Base-by-base conservation (phyloP, 2,888 invertebrate species). In the Busseola fusca region DNA sequence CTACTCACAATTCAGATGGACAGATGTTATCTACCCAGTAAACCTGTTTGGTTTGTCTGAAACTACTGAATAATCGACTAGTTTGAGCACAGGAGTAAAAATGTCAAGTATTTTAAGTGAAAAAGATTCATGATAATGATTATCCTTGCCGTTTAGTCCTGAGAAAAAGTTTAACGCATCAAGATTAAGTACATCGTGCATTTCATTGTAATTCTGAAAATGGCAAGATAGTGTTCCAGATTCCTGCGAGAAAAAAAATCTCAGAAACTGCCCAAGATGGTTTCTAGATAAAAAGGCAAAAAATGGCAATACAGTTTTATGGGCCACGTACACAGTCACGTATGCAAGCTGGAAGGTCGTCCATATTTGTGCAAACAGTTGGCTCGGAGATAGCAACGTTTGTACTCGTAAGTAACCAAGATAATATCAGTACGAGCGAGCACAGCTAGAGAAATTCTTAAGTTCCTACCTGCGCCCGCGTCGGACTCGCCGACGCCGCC, bases 351-450 rank as follows among this genome's bases (percentile, higher is more conserved):
- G 87, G 88, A 84, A 89, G 90, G 88, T 88, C 88, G 89, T 87
- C 93, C 91, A 88, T 93, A 92, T 93, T 93, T 93, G 93, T 91
- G 92, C 94, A 94, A 93, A 94, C 93, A 94, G 87, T 87, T 85
- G 82, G 83, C 87, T 78, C 78, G 68, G 73, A 91, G 94, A 95
- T 95, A 94, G 92, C 91, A 90, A 90, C 76, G 92, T 93, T 92
- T 93, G 91, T 89, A 88, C 84, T 87, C 87, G 85, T 90, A 92
- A 90, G 91, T 91, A 91, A 90, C 88, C 87, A 83, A 89, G 93
- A 93, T 93, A 93, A 89, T 86, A 91, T 91, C 90, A 82, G 85
- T 88, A 85, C 57, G 76, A 85, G 85, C 85, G 87, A 85, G 69
- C 82, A 67, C 69, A 81, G 81, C 76, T 87, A 80, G 84, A 88